Conservation (phyloP, 2,888 invertebrate species). For the Pachliopta kotzebuea region DNA sequence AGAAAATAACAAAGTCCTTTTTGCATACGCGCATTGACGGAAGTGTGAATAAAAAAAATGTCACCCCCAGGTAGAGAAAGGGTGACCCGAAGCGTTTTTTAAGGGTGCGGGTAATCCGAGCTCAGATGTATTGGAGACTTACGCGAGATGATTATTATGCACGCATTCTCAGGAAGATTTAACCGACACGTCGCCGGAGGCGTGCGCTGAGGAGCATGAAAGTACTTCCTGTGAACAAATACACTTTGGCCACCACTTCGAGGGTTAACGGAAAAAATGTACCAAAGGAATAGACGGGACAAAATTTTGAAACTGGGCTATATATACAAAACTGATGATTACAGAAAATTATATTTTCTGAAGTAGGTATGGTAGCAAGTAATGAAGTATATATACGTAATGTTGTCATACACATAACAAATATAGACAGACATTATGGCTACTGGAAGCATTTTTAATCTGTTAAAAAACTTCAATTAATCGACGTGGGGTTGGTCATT, state of each 20-base stretch:
- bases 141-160: conserved; percentile 71
- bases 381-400: not conserved
- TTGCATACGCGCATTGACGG: conserved; percentile 76
- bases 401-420: not conserved
- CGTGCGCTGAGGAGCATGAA: conserved; percentile 51
- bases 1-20: conserved; percentile 76
- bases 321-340: too few relatives aligned
- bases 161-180: conserved; percentile 78
- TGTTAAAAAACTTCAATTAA: conserved; percentile 47
- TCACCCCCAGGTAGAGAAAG: conserved; percentile 72
- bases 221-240: conserved; percentile 58
- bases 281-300: not conserved
- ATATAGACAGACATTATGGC: not conserved
- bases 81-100: conserved; percentile 67
- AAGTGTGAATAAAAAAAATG: conserved; percentile 79
- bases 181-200: conserved; percentile 57
- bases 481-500: conserved; percentile 57
- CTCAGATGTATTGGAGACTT: conserved; percentile 58
- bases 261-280: conserved; percentile 49
- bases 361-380: not conserved
- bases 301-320: not conserved
- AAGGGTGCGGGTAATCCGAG: conserved; percentile 63
- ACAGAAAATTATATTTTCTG: too few relatives aligned
- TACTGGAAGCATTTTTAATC: conserved; percentile 37
- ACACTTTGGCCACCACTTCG: conserved; percentile 45